phyloP scores from a whole-genome alignment of 2,113 vertebrate species.

The Menura novaehollandiae region DNA sequence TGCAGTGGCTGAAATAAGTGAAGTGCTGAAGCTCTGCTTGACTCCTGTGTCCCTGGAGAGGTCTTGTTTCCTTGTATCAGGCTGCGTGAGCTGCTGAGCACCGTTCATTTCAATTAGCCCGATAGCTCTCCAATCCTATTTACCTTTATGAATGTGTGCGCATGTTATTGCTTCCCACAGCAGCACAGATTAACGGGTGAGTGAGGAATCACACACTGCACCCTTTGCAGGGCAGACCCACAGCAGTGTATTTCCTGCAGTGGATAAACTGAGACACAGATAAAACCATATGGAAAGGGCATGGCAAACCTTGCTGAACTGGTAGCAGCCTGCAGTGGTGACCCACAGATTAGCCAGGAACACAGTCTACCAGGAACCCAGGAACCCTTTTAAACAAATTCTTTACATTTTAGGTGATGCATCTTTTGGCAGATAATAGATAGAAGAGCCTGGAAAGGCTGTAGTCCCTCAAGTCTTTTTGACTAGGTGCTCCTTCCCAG shows the following conservation, averaged over 20 bases:
- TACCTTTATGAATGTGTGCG: constrained; percentile 27
- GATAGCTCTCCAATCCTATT: constrained; percentile 33
- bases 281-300: neutral
- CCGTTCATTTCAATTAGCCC: constrained; percentile 35
- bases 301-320: neutral
- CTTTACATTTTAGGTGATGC: neutral
- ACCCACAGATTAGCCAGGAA: neutral
- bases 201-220: neutral
- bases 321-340: neutral
- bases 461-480: neutral
- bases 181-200: neutral
- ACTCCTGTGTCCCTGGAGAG: neutral
- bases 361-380: too few relatives aligned
- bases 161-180: neutral
- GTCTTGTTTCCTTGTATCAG: neutral
- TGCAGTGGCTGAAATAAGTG: neutral
- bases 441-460: neutral
- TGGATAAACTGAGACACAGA: neutral
- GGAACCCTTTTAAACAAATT: neutral
- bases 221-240: neutral
- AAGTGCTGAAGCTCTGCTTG: neutral
- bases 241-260: neutral
- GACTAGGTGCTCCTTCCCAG: neutral
- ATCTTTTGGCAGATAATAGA: neutral
- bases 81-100: neutral